phyloP scores from a whole-genome alignment of 2,113 vertebrate genomes.

The Empidonax traillii region DNA sequence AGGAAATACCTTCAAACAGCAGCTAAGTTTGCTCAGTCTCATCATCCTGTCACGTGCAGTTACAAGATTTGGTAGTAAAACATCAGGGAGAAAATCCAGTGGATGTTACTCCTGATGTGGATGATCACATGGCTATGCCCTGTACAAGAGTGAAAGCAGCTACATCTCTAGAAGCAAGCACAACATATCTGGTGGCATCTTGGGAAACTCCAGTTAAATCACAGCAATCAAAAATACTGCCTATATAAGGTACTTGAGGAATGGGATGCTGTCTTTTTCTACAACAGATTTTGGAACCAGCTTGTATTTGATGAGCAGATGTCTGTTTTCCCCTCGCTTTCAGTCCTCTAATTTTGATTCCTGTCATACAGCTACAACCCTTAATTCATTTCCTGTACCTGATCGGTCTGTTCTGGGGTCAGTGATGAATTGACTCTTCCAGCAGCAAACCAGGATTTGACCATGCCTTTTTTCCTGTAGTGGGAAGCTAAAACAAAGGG shows the following conservation, averaged over 20 bases:
- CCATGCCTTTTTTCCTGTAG: not conserved
- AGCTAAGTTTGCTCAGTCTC: not conserved
- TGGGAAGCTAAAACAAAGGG: not conserved
- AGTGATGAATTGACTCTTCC: not conserved
- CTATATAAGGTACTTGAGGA: not conserved
- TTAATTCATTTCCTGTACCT: not conserved
- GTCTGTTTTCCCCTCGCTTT: not conserved
- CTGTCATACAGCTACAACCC: not conserved
- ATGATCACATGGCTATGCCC: not conserved
- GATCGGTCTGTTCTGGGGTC: not conserved
- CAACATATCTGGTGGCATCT: not conserved
- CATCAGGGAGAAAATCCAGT: not conserved
- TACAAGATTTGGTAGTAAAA: not conserved
- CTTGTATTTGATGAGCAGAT: not conserved
- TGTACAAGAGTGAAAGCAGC: not conserved
- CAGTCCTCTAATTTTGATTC: not conserved
- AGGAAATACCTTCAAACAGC: not conserved
- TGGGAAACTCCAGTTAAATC: not conserved
- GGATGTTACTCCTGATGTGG: not conserved
- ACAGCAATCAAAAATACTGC: not conserved
- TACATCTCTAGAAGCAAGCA: not conserved
- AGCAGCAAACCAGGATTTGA: not conserved
- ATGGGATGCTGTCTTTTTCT: not conserved
- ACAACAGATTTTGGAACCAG: not conserved
- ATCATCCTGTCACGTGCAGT: not conserved